A percentile compares a stretch with the other conserved stretches of the same genome.
These are phyloP conservation scores for Epizoanthus illoricatus DNA, from an alignment of 92 coral and sea anemone genomes.

Conservation along the genomic window DNA sequence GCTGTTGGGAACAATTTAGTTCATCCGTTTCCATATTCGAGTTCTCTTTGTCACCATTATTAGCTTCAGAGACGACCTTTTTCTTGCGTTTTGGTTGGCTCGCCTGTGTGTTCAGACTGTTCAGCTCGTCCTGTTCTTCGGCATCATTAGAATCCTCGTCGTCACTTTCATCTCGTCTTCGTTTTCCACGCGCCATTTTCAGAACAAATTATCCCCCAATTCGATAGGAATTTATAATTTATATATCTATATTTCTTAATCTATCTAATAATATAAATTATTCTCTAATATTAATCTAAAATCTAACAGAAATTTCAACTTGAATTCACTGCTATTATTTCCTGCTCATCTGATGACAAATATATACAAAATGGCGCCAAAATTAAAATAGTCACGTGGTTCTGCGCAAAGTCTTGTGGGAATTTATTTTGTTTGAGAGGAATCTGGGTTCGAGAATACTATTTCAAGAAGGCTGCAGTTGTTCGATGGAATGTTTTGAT, in stretches of 20 bases:
- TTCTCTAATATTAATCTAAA: too few species aligned
- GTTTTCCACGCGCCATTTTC: conserved; percentile 22
- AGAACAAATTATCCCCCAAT: not conserved
- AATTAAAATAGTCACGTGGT: not conserved
- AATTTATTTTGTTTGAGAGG: not conserved
- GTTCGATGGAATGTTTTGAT: not conserved
- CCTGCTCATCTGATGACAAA: not conserved
- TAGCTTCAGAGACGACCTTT: not conserved
- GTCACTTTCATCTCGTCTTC: conserved; percentile 3
- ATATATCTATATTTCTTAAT: not conserved
- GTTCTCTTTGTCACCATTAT: not conserved
- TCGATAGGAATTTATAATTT: not conserved
- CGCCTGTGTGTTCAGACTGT: not conserved
- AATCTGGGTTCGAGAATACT: not conserved
- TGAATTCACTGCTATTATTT: too few species aligned
- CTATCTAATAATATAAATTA: not conserved
- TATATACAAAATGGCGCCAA: conserved; percentile 39
- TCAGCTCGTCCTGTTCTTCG: not conserved
- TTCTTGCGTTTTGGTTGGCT: conserved; percentile 18
- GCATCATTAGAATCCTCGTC: not conserved
- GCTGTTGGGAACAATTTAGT: conserved; percentile 25
- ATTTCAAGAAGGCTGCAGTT: too few species aligned
- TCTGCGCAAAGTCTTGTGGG: conserved; percentile 7
- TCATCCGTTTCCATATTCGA: conserved; percentile 8
- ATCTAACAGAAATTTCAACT: too few species aligned